Base-by-base conservation (phyloP, 2,797 vertebrate genomes). In the Sebastes hubbsi region DNA sequence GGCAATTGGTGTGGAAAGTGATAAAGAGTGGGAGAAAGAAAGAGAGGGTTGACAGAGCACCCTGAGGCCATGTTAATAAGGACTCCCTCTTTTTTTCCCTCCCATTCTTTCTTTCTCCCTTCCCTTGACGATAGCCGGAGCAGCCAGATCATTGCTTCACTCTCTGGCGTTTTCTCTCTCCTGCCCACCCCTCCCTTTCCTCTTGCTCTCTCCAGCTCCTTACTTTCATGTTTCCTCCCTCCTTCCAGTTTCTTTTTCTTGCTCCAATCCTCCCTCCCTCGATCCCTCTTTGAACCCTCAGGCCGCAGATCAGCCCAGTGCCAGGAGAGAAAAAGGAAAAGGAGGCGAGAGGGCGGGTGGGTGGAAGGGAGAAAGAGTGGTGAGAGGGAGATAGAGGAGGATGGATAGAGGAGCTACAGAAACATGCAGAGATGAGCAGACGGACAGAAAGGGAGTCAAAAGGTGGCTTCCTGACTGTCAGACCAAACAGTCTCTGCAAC, bases 91-190 rank as follows among this genome's bases (percentile, higher is more conserved):
- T 71, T 84, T 63, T 61, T 62, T 74, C 58, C 16, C 49, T 81
- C 68, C 75, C 36, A 12, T 87, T 82, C 72, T 67, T 80, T 83
- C 75, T 69, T 8, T 34, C 87, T 89, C 59, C 75, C 69, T 86
- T 93, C 88, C 87, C 86, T 81, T 72, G 89, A 87, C 77, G 78
- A 90, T 87, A 75, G 82, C 67, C 11, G 82, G 69, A 90, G 82
- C 78, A 78, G 86, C 91, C 90, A 89, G 84, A 90, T 90, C 87
- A 85, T 92, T 91, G 89, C 91, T 90, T 94, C 90, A 83, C 79
- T 88, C 86, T 76, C 81, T 82, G 83, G 77, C 18, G 20, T 83
- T 84, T 83, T 84, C 70, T 75, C 63, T 71, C 75, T 79, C 52
- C 68, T 71, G 52, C 66, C 83, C 87, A 74, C 71, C 86, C 86